Evolutionary conservation across 2,797 vertebrate genomes (phyloP).

Genomic region (Loriculus beryllinus): DNA sequence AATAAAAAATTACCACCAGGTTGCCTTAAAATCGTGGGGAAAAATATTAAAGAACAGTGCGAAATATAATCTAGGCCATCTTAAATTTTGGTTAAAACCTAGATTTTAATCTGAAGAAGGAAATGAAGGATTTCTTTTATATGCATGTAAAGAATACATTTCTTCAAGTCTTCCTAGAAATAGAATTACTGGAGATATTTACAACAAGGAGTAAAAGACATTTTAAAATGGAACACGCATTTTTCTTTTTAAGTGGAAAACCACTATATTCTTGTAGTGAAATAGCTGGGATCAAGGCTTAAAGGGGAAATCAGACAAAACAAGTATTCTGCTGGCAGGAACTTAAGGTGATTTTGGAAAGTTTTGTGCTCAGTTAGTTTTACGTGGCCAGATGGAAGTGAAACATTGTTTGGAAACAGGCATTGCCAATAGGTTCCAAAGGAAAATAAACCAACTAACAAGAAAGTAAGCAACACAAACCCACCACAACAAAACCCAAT

Average conservation of each 20-base stretch:
- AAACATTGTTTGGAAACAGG: constrained; percentile 19
- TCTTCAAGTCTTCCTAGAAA: constrained; percentile 43
- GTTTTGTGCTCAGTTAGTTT: background rate
- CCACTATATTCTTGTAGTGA: background rate
- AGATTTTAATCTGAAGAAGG: constrained; percentile 33
- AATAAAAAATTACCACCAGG: background rate
- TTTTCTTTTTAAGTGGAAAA: constrained; percentile 43
- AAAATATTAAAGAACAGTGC: background rate
- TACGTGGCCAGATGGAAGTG: background rate
- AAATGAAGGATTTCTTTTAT: constrained; percentile 60
- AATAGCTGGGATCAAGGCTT: background rate
- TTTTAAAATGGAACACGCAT: constrained; percentile 32
- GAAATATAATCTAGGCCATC: background rate
- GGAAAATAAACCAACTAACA: constrained; percentile 3
- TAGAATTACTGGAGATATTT: constrained; percentile 42
- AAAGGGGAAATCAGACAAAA: background rate
- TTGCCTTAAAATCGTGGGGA: background rate
- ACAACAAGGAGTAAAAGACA: background rate
- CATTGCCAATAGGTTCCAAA: background rate
- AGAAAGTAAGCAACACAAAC: background rate
- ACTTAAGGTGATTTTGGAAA: constrained; percentile 32
- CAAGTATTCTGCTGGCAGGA: constrained; percentile 18
- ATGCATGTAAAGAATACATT: constrained; percentile 6
- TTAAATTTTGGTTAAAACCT: background rate
- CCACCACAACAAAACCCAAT: background rate